phyloP scores from a whole-genome alignment of 1,140 invertebrate species.

The Zaprionus taronus region DNA sequence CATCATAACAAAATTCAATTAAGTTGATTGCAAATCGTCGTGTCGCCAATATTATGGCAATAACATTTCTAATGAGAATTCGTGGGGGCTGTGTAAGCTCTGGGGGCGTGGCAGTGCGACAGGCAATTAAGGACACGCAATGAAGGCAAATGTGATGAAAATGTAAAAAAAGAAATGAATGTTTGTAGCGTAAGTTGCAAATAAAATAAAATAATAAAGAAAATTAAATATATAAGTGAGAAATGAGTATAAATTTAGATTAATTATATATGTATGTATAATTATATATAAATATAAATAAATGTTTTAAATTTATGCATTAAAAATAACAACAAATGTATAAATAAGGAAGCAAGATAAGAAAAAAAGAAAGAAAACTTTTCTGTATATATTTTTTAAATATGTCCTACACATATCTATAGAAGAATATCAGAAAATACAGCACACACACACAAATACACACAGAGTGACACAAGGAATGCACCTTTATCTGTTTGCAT shows the following conservation, averaged over 20 bases:
- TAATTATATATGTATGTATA: too few species aligned
- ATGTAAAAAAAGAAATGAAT: neutral
- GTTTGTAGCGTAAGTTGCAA: neutral
- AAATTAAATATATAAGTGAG: neutral
- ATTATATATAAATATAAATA: neutral
- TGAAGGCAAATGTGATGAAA: neutral
- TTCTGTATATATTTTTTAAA: neutral
- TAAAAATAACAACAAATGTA: neutral
- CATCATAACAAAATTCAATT: conserved; percentile 77
- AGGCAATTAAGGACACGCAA: neutral
- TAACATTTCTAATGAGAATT: conserved; percentile 44
- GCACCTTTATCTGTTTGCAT: neutral
- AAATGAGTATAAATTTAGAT: too few species aligned
- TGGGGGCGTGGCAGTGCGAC: neutral
- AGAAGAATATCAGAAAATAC: neutral
- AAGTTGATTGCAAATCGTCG: conserved; percentile 80
- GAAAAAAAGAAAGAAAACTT: neutral
- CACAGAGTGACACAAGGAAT: neutral
- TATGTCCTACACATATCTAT: neutral
- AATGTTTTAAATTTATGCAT: too few species aligned
- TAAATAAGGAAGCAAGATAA: neutral
- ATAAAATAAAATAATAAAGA: neutral
- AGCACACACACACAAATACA: neutral
- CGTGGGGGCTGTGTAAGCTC: neutral
- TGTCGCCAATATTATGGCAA: conserved; percentile 43